phyloP scores from a whole-genome alignment of 92 coral and sea anemone genomes.

The Epizoanthus rinbou region DNA sequence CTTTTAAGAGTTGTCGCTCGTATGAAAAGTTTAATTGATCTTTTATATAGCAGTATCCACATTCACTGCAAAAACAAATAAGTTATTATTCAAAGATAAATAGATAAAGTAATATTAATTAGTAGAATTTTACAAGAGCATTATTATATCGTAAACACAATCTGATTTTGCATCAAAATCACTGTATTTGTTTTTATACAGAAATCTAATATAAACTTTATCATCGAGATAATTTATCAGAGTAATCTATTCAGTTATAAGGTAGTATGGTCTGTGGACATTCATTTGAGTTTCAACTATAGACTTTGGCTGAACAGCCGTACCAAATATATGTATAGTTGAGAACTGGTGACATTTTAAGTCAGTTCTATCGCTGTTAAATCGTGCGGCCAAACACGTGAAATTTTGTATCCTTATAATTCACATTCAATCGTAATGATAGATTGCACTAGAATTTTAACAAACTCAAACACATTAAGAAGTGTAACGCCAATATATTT shows the following conservation, averaged over 20 bases:
- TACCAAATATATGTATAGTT: conserved; percentile 4
- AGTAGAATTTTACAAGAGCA: too few relatives aligned
- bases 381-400: too few relatives aligned
- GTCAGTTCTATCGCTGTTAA: neutral
- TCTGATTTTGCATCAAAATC: too few relatives aligned
- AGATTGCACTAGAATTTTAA: conserved; percentile 1
- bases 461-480: conserved; percentile 10
- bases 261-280: neutral
- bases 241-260: neutral
- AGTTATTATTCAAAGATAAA: neutral
- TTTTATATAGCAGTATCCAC: neutral
- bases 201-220: neutral
- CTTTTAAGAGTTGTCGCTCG: neutral
- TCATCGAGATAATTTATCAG: conserved; percentile 10
- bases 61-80: neutral
- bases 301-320: neutral
- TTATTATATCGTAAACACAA: too few relatives aligned
- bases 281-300: neutral
- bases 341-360: neutral
- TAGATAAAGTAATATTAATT: too few relatives aligned
- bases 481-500: conserved; percentile 7
- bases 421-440: neutral
- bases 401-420: neutral
- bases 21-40: neutral
- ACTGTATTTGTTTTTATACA: neutral